Conservation (phyloP, 2,797 vertebrate genomes). For the Rhinophrynus dorsalis region DNA sequence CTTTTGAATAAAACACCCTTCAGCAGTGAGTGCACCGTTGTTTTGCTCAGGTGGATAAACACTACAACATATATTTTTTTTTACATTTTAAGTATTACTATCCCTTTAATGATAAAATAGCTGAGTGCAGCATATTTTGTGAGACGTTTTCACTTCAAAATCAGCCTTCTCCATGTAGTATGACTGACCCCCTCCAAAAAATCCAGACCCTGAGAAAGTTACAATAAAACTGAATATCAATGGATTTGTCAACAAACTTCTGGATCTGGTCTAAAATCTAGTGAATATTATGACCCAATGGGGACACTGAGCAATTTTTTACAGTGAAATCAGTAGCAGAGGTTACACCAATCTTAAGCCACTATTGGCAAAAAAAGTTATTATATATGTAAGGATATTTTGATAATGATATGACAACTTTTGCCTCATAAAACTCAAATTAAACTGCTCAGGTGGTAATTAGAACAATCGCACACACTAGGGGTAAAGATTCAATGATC, state of each 20-base stretch:
- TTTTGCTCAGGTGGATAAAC: too few relatives aligned
- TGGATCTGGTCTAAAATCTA: neutral
- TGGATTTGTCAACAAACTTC: neutral
- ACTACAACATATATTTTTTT: too few relatives aligned
- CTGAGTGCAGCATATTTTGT: too few relatives aligned
- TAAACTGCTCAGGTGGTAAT: too few relatives aligned
- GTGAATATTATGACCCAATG: neutral
- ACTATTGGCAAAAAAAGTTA: neutral
- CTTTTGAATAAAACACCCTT: too few relatives aligned
- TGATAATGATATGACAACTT: neutral
- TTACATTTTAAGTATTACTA: too few relatives aligned
- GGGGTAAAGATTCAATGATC: too few relatives aligned
- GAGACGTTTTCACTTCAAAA: neutral
- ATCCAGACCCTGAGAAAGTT: neutral
- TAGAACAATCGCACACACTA: too few relatives aligned
- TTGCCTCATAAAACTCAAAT: too few relatives aligned
- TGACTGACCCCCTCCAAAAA: neutral
- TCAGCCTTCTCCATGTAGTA: neutral
- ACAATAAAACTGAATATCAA: neutral
- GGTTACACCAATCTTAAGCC: slow-evolving; percentile 10
- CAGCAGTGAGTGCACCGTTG: too few relatives aligned
- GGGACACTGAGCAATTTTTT: neutral
- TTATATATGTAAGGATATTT: neutral
- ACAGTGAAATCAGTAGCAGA: slow-evolving; percentile 4
- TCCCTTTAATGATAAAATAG: too few relatives aligned